Percentiles rank a stretch among this genome's conserved stretches.
phyloP scores from a whole-genome alignment of 2,888 invertebrate species.

The Drosophila aldrichi region DNA sequence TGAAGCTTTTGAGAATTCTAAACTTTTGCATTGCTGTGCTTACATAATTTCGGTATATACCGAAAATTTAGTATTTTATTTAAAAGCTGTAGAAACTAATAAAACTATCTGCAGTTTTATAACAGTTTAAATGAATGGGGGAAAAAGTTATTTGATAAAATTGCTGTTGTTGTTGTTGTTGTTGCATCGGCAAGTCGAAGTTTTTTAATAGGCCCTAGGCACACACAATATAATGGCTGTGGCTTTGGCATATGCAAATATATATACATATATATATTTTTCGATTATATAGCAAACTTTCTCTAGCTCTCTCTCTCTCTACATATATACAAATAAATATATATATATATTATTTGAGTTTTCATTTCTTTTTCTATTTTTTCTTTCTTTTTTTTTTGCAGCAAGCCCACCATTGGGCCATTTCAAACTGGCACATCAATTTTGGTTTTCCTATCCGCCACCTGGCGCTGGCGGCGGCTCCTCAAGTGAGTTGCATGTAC shows the following conservation, averaged over 20 bases:
- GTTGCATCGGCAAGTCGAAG: background rate
- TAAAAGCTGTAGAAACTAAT: too few relatives aligned
- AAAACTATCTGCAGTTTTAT: too few relatives aligned
- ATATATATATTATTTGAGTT: background rate
- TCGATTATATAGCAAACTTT: too few relatives aligned
- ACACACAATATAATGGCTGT: background rate
- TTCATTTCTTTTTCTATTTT: background rate
- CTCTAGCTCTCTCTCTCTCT: background rate
- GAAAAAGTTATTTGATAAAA: background rate
- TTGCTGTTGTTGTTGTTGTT: background rate
- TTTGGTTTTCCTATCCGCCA: constrained; percentile 94
- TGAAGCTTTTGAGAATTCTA: too few relatives aligned
- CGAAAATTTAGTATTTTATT: too few relatives aligned
- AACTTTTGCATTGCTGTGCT: too few relatives aligned
- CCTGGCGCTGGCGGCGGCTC: constrained; percentile 90
- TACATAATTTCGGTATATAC: too few relatives aligned
- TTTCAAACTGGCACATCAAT: constrained; percentile 93
- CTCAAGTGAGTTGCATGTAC: constrained; percentile 86
- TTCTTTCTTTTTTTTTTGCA: constrained; percentile 62
- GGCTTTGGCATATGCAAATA: too few relatives aligned
- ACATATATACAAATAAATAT: too few relatives aligned
- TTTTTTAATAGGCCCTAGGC: background rate
- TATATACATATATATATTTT: too few relatives aligned
- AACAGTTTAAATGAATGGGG: too few relatives aligned
- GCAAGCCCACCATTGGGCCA: constrained; percentile 84